Conservation (phyloP, 2,888 invertebrate species). For the Colostygia pectinataria region DNA sequence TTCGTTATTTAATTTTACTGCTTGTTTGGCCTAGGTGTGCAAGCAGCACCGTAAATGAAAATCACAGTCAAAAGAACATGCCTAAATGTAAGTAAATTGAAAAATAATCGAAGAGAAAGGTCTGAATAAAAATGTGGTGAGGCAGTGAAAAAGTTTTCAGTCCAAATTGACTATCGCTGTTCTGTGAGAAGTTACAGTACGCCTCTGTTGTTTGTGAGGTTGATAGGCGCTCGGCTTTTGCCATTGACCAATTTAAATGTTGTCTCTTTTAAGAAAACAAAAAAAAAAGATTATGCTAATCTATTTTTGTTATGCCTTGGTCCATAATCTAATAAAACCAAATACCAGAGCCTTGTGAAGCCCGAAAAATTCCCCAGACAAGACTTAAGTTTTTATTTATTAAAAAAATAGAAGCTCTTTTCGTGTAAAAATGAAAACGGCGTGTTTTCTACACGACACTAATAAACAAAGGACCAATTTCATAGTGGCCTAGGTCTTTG, state of each 20-base stretch:
- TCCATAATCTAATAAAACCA: too few relatives aligned
- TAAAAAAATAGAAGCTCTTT: too few relatives aligned
- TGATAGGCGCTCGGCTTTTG: neutral
- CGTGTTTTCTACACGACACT: too few relatives aligned
- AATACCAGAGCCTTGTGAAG: too few relatives aligned
- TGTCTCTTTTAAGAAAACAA: too few relatives aligned
- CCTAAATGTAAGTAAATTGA: slow-evolving; percentile 11
- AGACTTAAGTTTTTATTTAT: too few relatives aligned
- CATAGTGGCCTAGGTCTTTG: too few relatives aligned
- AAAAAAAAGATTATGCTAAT: too few relatives aligned
- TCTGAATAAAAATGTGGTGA: slow-evolving; percentile 47
- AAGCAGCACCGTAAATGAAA: neutral
- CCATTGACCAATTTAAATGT: neutral
- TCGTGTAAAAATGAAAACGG: too few relatives aligned
- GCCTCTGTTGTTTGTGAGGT: slow-evolving; percentile 12
- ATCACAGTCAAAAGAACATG: slow-evolving; percentile 29
- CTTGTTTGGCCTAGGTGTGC: neutral
- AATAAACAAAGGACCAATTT: too few relatives aligned
- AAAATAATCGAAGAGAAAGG: slow-evolving; percentile 49
- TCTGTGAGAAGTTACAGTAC: slow-evolving; percentile 38
- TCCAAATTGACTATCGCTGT: slow-evolving; percentile 74
- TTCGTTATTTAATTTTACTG: neutral
- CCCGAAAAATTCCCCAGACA: too few relatives aligned
- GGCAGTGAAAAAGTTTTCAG: slow-evolving; percentile 63
- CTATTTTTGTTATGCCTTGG: too few relatives aligned